Evolutionary conservation across 2,113 vertebrate genomes (phyloP).

Genomic region (Sakesphorus luctuosus): DNA sequence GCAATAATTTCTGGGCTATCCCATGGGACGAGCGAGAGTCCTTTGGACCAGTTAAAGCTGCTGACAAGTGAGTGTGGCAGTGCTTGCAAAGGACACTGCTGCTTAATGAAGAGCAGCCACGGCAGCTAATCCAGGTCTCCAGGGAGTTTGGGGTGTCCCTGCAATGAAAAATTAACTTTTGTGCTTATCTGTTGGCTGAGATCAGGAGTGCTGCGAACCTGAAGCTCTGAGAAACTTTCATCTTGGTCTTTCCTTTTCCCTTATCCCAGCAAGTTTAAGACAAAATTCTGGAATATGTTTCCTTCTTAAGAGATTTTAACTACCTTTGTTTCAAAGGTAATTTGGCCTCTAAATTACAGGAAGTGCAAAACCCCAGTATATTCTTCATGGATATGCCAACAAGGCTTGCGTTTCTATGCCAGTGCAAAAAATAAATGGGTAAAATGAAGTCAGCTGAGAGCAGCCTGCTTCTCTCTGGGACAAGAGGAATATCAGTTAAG

Average conservation of each 20-base stretch:
- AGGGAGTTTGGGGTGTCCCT: background rate
- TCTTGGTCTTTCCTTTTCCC: background rate
- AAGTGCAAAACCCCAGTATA: background rate
- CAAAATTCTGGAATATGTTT: constrained; percentile 3
- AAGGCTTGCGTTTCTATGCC: background rate
- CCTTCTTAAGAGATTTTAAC: background rate
- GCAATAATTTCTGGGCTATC: constrained; percentile 20
- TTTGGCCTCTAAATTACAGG: background rate
- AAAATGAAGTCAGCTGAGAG: background rate
- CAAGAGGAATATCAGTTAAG: background rate
- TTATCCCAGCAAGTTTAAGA: background rate
- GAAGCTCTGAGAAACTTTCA: background rate
- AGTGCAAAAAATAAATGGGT: background rate
- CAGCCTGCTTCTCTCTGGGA: background rate
- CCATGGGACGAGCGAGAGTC: background rate
- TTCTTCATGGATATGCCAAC: background rate
- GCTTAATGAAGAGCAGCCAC: background rate
- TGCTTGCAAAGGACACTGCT: background rate
- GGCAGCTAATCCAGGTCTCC: background rate
- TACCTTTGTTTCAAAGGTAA: background rate
- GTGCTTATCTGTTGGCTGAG: background rate
- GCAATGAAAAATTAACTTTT: background rate
- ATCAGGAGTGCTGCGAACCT: background rate
- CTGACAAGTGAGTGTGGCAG: background rate
- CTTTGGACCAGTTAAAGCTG: background rate